Evolutionary conservation across 1,140 invertebrate genomes (phyloP).

Genomic region (Drosophila bifasciata): DNA sequence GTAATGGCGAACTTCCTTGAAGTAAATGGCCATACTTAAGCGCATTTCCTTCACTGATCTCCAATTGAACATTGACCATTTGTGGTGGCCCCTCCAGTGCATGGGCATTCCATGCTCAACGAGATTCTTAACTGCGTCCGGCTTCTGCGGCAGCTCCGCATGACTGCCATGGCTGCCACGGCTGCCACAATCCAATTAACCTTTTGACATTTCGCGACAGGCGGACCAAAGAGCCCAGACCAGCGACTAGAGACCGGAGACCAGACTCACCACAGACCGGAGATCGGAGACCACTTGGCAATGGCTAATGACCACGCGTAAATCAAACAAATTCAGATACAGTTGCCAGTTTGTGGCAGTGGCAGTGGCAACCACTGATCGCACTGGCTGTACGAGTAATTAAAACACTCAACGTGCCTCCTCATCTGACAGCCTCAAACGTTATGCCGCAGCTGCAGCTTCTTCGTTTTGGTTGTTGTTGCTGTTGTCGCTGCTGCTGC

Average conservation of each 20-base stretch:
- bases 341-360: slow-evolving; percentile 34
- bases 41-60: not conserved
- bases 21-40: too few species aligned
- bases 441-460: slow-evolving; percentile 26
- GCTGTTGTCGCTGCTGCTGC: slow-evolving; percentile 7
- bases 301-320: slow-evolving; percentile 57
- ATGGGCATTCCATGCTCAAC: slow-evolving; percentile 41
- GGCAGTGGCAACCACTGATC: slow-evolving; percentile 37
- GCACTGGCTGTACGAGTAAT: slow-evolving; percentile 37
- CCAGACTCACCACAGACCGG: slow-evolving; percentile 34
- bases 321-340: slow-evolving; percentile 51
- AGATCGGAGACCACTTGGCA: slow-evolving; percentile 41
- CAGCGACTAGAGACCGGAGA: slow-evolving; percentile 23
- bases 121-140: slow-evolving; percentile 49
- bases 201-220: slow-evolving; percentile 61
- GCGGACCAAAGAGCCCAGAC: slow-evolving; percentile 16
- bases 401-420: slow-evolving; percentile 59
- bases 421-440: slow-evolving; percentile 41
- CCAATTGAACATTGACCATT: slow-evolving; percentile 36
- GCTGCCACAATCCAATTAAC: slow-evolving; percentile 64
- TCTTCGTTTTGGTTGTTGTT: not conserved
- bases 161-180: slow-evolving; percentile 28
- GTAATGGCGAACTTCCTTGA: too few species aligned
- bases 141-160: slow-evolving; percentile 23
- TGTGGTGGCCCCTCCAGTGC: not conserved